Conservation (phyloP, 2,888 invertebrate species). For the Chironomus tentans region DNA sequence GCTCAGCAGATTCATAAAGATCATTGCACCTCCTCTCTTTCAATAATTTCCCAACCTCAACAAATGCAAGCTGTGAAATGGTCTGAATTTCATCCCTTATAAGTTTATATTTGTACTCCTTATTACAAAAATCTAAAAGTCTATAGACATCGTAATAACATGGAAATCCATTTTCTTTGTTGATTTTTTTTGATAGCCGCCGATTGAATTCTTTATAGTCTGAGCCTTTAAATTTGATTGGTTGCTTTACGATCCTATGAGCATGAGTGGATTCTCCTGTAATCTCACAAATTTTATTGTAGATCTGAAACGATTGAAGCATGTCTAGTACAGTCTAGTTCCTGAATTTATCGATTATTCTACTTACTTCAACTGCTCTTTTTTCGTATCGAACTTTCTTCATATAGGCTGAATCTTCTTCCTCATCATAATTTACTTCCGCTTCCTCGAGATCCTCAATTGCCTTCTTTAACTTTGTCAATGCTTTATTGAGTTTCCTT, state of each 20-base stretch:
- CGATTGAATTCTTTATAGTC: constrained; percentile 39
- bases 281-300: constrained; percentile 55
- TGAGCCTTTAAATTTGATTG: constrained; percentile 39
- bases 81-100: constrained; percentile 39
- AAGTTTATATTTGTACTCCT: constrained; percentile 35
- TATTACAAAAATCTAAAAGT: constrained; percentile 40
- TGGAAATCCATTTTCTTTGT: constrained; percentile 42
- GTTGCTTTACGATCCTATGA: constrained; percentile 38
- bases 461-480: constrained; percentile 53
- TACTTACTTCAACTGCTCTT: constrained; percentile 28
- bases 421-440: constrained; percentile 66
- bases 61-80: constrained; percentile 53
- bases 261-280: constrained; percentile 45
- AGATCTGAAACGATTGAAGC: constrained; percentile 31
- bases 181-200: constrained; percentile 39
- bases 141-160: constrained; percentile 48
- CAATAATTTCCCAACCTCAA: constrained; percentile 54
- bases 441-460: constrained; percentile 58
- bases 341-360: too few species aligned
- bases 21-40: constrained; percentile 56
- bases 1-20: constrained; percentile 51
- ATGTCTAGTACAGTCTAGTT: too few species aligned
- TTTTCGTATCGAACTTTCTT: constrained; percentile 34
- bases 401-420: constrained; percentile 62
- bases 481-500: constrained; percentile 47